Evolutionary conservation across 2,888 invertebrate species (phyloP).

Genomic region (Bellardia pandia): DNA sequence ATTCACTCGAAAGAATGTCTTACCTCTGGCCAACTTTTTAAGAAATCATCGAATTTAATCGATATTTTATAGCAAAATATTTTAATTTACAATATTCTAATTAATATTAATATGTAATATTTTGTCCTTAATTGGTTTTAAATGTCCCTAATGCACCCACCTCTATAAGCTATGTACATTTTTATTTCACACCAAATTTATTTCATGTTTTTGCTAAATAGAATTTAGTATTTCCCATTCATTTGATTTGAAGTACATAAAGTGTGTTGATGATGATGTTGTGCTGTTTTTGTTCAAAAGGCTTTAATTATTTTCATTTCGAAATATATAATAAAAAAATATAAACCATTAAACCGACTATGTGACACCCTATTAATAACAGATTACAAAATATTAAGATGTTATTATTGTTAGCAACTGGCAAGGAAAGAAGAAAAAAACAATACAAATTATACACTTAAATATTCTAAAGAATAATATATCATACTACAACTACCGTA

Average conservation of each 20-base stretch:
- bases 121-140: not conserved
- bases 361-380: not conserved
- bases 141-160: not conserved
- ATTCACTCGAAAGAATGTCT: not conserved
- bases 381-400: too few relatives aligned
- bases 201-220: conserved; percentile 28
- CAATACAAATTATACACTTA: not conserved
- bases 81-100: not conserved
- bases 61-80: not conserved
- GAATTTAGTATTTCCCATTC: conserved; percentile 43
- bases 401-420: too few relatives aligned
- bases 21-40: not conserved
- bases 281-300: conserved; percentile 30
- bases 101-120: not conserved
- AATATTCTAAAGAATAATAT: too few relatives aligned
- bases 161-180: conserved; percentile 13
- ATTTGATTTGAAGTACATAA: conserved; percentile 34
- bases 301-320: conserved; percentile 35
- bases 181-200: conserved; percentile 13
- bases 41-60: not conserved
- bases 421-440: too few relatives aligned
- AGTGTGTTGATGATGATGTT: conserved; percentile 5
- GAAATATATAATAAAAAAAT: not conserved
- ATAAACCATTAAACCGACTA: not conserved
- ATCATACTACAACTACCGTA: too few relatives aligned